phyloP scores from a whole-genome alignment of 2,113 vertebrate genomes.

The Ovis aries region ARS-UI_Ramb_v3.0 NC_056059.1:97492501-97493000 shows the following conservation, averaged over 20 bases:
- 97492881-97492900: rapidly evolving
- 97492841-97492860: background rate
- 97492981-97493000: background rate
- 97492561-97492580: background rate
- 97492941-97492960: background rate
- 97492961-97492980: background rate
- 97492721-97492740: background rate
- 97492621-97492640: background rate
- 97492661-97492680: background rate
- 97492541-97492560: background rate
- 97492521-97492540: background rate
- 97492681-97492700: background rate
- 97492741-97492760: background rate
- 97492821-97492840: background rate
- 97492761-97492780: background rate
- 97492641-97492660: background rate
- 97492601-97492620: background rate
- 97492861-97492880: background rate
- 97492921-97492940: background rate
- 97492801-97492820: background rate
- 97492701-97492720: background rate
- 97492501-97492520: background rate
- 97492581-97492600: background rate
- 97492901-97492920: background rate
- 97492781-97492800: background rate